Evolutionary conservation across 2,888 invertebrate genomes (phyloP).

Genomic region (Cheilosia vulpina): DNA sequence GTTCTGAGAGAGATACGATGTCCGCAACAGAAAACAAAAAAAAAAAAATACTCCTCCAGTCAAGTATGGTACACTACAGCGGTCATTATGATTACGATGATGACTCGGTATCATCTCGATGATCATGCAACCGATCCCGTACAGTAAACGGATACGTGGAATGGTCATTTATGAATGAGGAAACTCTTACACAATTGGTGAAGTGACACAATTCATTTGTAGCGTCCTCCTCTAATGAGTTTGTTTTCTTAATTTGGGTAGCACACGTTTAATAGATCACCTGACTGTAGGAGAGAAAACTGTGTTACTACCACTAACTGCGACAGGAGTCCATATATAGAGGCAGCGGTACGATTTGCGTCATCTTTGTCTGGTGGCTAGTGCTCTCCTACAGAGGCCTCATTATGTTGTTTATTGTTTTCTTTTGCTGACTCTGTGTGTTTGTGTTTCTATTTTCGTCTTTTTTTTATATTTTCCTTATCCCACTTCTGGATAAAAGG

Average conservation of each 20-base stretch:
- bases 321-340: conserved; percentile 59
- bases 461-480: conserved; percentile 14
- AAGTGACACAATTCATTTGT: conserved; percentile 66
- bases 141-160: conserved; percentile 20
- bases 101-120: conserved; percentile 36
- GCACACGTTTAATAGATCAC: conserved; percentile 65
- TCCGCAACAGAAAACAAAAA: conserved; percentile 2
- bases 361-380: conserved; percentile 6
- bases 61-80: conserved; percentile 31
- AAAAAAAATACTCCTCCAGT: not conserved
- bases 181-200: conserved; percentile 69
- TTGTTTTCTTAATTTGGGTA: conserved; percentile 64
- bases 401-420: conserved; percentile 64
- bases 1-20: conserved; percentile 22
- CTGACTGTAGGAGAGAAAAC: conserved; percentile 35
- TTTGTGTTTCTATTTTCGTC: conserved; percentile 27
- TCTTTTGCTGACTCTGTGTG: not conserved
- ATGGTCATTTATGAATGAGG: conserved; percentile 50
- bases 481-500: conserved; percentile 53
- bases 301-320: conserved; percentile 66
- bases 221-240: conserved; percentile 39
- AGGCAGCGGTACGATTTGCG: conserved; percentile 26
- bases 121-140: conserved; percentile 47
- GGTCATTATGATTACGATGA: conserved; percentile 25
- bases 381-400: conserved; percentile 50